Conservation (phyloP, 2,113 vertebrate genomes). For the Pao palembangensis region DNA sequence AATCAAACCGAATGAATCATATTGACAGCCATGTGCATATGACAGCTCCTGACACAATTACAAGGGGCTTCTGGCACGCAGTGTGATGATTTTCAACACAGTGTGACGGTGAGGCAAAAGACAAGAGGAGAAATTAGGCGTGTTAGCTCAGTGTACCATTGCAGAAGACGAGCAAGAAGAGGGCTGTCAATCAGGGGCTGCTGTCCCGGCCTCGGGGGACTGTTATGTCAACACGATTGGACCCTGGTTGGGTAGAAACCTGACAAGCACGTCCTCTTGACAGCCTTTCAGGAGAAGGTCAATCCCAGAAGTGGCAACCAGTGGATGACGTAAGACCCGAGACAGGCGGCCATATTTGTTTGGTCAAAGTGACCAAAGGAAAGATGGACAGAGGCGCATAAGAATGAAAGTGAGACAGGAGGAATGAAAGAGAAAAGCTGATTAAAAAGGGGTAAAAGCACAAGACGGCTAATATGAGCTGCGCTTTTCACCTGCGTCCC, state of each 20-base stretch:
- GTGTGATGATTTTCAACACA: constrained; percentile 16
- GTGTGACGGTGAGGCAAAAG: constrained; percentile 3
- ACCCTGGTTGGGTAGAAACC: not conserved
- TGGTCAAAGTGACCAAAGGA: constrained; percentile 14
- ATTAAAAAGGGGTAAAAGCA: constrained; percentile 3
- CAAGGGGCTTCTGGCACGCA: not conserved
- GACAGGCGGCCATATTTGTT: constrained; percentile 34
- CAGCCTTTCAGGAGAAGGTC: constrained; percentile 11
- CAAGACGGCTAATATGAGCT: constrained; percentile 16
- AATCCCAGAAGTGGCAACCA: not conserved
- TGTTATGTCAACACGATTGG: constrained; percentile 14
- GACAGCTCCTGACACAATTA: constrained; percentile 36
- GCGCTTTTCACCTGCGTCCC: constrained; percentile 48
- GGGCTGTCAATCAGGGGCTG: constrained; percentile 27
- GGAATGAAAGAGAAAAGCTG: not conserved
- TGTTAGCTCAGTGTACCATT: constrained; percentile 26
- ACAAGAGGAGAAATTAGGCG: constrained; percentile 18
- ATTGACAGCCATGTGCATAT: constrained; percentile 6
- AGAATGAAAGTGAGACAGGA: not conserved
- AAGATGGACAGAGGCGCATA: constrained; percentile 1
- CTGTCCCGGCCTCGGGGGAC: constrained; percentile 17
- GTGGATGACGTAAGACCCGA: constrained; percentile 8
- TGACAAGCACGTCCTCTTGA: not conserved
- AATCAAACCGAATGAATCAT: constrained; percentile 41
- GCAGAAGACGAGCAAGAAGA: constrained; percentile 2